Base-by-base conservation (phyloP, 2,797 vertebrate species). In the Chromis chromis region DNA sequence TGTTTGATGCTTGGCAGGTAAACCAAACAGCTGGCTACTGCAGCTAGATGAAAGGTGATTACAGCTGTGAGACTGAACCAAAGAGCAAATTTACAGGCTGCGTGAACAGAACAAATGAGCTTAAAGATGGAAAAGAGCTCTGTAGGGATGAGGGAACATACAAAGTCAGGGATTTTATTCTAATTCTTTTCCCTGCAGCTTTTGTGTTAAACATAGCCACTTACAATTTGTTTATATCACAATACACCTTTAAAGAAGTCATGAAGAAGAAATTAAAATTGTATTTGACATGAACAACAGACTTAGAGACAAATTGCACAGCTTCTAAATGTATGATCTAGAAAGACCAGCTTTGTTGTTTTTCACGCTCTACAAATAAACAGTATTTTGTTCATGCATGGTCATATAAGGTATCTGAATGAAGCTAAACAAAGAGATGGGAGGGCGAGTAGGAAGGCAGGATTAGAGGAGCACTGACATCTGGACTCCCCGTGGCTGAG, bases 401-500 rank as follows among this genome's bases (percentile, higher is more conserved):
- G 55, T 33, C 19, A 19, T 79, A 21, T 48, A 19, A n/a, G 72
- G 60, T 24, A 44, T 83, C 31, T 82, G 65, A 69, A 63, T 66
- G 19, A 24, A 65, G 49, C 65, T 65, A 48, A 60, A 74, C 31
- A 52, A 64, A 63, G 50, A 59, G 55, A 55, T 42, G 70, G 64
- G 59, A 14, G 55, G 79, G 79, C 56, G 63, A 76, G 73, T 21
- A 28, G 22, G 67, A 55, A 13, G 61, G 55, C 31, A 73, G 86
- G 89, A 91, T 91, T 90, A 90, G 73, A 81, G 72, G 60, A 82
- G 59, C 48, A 54, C 6, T 19, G 70, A 87, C 89, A 92, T 89
- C 90, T 89, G 88, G 88, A 87, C 80, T 84, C 61, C 8, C 64
- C 53, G 48, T 59, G 62, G 62, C 59, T 76, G 82, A 85, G 76